Base-by-base conservation (phyloP, 2,888 invertebrate genomes). In the Parasteatoda lunata region DNA sequence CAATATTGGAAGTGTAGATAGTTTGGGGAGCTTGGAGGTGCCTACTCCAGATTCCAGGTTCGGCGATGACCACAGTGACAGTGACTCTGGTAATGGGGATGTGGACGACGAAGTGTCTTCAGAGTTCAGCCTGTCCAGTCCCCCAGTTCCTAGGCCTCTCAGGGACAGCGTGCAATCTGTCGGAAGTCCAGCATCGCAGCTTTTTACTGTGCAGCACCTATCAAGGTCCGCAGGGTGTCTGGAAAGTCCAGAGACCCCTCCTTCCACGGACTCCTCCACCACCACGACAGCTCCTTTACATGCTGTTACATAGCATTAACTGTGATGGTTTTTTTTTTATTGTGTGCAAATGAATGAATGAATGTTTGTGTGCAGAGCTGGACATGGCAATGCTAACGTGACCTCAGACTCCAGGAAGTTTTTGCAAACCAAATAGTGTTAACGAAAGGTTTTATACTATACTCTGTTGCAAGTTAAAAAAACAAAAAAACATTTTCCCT, bases 1-100 rank as follows among this genome's bases (percentile, higher is more conserved):
- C 92, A 92, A 94, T 92, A 92, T 94, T 90, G 95, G 96, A 91
- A 94, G 94, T 90, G 93, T 95, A 93, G 92, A 94, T 92, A 92
- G 94, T 92, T 92, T 94, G 90, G 95, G 96, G 91, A 94, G 94
- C 90, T 94, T 95, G 89, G 94, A 94, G 90, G 90, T 91, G 48
- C 89, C 90, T n/a, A 91, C 91, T 15, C 91, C 91, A 90, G 94
- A 96, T 92, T 95, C 94, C 92, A 94, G 90, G 86, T 81, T 77
- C 51, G 59, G 79, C 64, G 72, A 13, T 5, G 76, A 80, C 4
- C 59, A 79, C 7, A 66, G 49, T 45, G 85, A 79, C 48, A 69
- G 51, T 30, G 88, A 88, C n/a, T 78, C 78, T 15, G 81, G 84
- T 13, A 89, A 90, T 94, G 95, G 92, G 92, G 94, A 90, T 0